These are phyloP conservation scores for Spermophilus dauricus DNA, from an alignment of 2,113 vertebrate genomes.

Conservation along the genomic window DNA sequence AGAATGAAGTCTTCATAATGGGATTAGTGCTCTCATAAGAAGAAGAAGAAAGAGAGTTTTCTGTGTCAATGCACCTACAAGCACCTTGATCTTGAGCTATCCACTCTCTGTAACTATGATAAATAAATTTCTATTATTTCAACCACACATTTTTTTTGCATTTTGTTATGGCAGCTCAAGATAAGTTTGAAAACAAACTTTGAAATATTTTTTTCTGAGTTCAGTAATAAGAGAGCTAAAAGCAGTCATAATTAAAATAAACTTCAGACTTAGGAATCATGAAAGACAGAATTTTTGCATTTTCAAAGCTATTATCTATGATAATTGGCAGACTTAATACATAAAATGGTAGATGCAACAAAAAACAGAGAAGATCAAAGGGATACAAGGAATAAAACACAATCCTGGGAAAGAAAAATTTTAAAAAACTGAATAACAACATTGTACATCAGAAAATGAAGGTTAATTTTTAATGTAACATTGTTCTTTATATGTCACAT, in stretches of 20 bases:
- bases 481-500: slow-evolving; percentile 4
- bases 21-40: background rate
- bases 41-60: background rate
- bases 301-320: background rate
- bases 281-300: background rate
- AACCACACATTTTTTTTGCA: background rate
- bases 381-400: background rate
- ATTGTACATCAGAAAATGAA: background rate
- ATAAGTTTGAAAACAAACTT: slow-evolving; percentile 24
- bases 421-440: background rate
- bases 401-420: background rate
- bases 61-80: background rate
- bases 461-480: slow-evolving; percentile 38
- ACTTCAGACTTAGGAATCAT: background rate
- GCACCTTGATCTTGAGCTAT: background rate
- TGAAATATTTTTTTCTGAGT: slow-evolving; percentile 70
- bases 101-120: background rate
- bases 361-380: background rate
- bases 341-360: background rate
- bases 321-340: slow-evolving; percentile 6
- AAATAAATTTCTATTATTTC: background rate
- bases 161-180: background rate
- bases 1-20: background rate
- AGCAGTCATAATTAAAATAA: slow-evolving; percentile 17
- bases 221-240: slow-evolving; percentile 54